A percentile compares a stretch with the other conserved stretches of the same genome.
Conservation (phyloP, 2,113 vertebrate species). For the Lepidothrix coronata region DNA sequence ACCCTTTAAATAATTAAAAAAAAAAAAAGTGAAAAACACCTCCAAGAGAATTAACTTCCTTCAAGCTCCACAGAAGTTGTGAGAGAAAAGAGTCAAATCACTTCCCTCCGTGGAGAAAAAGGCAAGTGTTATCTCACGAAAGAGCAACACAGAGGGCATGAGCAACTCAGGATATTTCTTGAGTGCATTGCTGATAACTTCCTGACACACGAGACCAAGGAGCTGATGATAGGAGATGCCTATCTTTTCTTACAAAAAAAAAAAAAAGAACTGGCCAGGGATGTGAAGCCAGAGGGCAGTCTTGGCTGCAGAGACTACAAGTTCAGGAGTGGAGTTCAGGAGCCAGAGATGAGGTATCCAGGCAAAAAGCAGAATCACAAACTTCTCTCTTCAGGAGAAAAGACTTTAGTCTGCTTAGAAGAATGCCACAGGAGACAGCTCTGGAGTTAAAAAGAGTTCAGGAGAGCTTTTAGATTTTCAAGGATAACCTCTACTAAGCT, state of each 20-base stretch:
- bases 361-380: not conserved
- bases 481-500: not conserved
- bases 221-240: not conserved
- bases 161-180: not conserved
- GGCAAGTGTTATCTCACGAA: not conserved
- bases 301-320: not conserved
- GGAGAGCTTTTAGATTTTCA: not conserved
- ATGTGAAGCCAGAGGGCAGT: not conserved
- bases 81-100: not conserved
- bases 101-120: not conserved
- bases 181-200: not conserved
- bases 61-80: not conserved
- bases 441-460: not conserved
- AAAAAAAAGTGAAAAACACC: not conserved
- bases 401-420: not conserved
- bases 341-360: not conserved
- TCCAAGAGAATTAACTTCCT: not conserved
- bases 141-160: not conserved
- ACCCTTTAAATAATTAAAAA: not conserved
- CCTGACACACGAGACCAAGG: not conserved
- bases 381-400: not conserved
- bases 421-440: not conserved
- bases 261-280: not conserved
- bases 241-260: not conserved
- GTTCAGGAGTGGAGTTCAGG: not conserved